phyloP scores from a whole-genome alignment of 2,113 vertebrate genomes.

The Podiceps cristatus region DNA sequence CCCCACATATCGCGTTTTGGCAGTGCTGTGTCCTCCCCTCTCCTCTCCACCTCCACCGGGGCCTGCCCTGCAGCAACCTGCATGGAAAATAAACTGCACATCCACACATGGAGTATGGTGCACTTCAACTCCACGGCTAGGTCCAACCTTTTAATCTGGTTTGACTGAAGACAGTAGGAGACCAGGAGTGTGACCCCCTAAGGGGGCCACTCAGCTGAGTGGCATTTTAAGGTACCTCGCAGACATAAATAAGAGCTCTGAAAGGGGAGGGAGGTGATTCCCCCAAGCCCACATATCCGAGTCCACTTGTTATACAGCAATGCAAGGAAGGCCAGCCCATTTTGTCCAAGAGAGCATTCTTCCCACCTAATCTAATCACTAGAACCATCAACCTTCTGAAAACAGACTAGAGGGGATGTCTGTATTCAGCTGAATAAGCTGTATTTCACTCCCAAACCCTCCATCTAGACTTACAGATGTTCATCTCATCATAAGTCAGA shows the following conservation, averaged over 20 bases:
- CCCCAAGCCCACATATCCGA: background rate
- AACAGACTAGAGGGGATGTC: background rate
- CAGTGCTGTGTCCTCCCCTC: background rate
- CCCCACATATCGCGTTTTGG: background rate
- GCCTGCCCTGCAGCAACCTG: background rate
- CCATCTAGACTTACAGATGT: background rate
- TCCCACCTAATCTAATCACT: background rate
- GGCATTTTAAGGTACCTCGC: background rate
- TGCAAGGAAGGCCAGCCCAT: background rate
- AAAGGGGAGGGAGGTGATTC: background rate
- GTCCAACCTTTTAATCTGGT: background rate
- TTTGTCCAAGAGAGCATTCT: background rate
- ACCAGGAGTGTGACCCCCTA: background rate
- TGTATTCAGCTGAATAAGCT: background rate
- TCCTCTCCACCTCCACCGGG: fast-evolving
- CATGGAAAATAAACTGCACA: background rate
- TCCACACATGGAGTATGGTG: no score
- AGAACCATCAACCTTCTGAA: background rate
- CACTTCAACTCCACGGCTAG: background rate
- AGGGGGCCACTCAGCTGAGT: background rate
- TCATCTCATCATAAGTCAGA: background rate
- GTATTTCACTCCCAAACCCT: background rate
- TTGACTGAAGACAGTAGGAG: background rate
- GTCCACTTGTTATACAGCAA: background rate
- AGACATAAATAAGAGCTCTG: background rate